Conservation (phyloP, 2,797 vertebrate species). For the Halcyon leucocephala region DNA sequence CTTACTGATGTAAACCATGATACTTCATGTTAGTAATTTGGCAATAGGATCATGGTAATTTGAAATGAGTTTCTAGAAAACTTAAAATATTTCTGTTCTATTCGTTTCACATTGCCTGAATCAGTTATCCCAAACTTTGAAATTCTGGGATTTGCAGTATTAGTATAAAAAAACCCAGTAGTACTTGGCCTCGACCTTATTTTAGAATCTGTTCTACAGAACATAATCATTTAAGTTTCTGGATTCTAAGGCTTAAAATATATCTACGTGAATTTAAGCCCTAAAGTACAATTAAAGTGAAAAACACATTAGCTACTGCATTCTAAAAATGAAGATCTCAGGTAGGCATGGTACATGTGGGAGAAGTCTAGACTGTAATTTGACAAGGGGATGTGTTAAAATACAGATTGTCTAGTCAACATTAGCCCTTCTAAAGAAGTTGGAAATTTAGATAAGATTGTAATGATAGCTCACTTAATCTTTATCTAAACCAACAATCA, state of each 20-base stretch:
- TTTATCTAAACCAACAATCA: not conserved
- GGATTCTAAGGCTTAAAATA: not conserved
- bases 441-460: not conserved
- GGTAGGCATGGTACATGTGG: not conserved
- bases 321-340: constrained; percentile 8
- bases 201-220: not conserved
- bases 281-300: not conserved
- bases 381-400: not conserved
- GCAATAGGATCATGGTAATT: not conserved
- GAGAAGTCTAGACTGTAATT: constrained; percentile 4
- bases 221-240: not conserved
- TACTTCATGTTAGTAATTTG: not conserved
- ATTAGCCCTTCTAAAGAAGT: not conserved
- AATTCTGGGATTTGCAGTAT: not conserved
- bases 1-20: not conserved
- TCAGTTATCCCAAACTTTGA: not conserved
- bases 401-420: not conserved
- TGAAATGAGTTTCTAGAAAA: not conserved
- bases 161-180: not conserved
- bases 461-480: not conserved
- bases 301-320: not conserved
- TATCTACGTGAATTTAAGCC: not conserved
- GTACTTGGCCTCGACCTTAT: not conserved
- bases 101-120: not conserved
- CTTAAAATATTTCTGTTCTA: not conserved